These are phyloP conservation scores for Muntiacus muntjak DNA, from an alignment of 2,113 vertebrate species.

Conservation along the genomic window DNA sequence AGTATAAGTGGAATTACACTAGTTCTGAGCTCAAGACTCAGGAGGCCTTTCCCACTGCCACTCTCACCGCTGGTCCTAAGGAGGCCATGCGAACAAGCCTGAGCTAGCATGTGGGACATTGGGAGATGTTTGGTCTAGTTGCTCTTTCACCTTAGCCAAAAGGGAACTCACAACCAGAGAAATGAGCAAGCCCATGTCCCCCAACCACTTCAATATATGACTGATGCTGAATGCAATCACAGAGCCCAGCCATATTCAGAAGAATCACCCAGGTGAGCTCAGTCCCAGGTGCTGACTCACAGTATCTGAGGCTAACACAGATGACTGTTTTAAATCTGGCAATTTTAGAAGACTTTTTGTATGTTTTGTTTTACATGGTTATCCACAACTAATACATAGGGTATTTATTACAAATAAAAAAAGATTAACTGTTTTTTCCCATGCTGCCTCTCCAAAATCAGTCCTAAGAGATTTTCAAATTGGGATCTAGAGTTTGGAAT, in stretches of 20 bases:
- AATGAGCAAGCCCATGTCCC: not conserved
- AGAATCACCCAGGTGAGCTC: not conserved
- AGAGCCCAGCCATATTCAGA: accelerated
- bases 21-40: not conserved
- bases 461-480: not conserved
- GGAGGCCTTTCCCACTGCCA: not conserved
- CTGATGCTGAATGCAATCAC: accelerated
- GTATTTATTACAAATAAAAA: not conserved
- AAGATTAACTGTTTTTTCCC: not conserved
- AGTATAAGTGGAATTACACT: not conserved
- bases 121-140: accelerated
- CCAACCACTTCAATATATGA: not conserved
- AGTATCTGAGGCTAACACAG: not conserved
- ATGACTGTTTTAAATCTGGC: not conserved
- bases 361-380: not conserved
- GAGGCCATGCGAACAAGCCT: not conserved
- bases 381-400: not conserved
- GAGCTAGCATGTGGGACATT: not conserved
- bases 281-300: not conserved
- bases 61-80: not conserved
- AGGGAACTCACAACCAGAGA: not conserved
- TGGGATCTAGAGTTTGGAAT: not conserved
- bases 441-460: not conserved
- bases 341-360: not conserved
- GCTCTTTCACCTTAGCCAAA: not conserved